A percentile compares a stretch with the other conserved stretches of the same genome.
phyloP scores from a whole-genome alignment of 2,797 vertebrate genomes.

The Myripristis murdjan region DNA sequence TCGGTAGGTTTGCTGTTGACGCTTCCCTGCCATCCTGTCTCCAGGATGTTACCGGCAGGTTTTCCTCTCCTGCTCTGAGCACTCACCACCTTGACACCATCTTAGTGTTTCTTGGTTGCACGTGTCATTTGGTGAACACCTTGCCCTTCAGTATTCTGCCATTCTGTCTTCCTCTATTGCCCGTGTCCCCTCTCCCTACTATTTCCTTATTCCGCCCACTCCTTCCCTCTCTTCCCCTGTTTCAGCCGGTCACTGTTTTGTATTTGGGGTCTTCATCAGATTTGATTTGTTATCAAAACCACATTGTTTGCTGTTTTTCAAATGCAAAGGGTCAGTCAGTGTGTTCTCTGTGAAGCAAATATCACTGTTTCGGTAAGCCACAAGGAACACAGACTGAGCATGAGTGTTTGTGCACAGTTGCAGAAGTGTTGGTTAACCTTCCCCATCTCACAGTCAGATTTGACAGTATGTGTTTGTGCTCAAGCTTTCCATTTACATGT shows the following conservation, averaged over 20 bases:
- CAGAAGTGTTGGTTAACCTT: neutral
- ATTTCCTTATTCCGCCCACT: neutral
- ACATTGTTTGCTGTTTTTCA: conserved; percentile 3
- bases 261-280: neutral
- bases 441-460: neutral
- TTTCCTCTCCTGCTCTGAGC: neutral
- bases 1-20: neutral
- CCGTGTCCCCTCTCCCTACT: neutral
- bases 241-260: neutral
- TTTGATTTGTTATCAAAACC: too few relatives aligned
- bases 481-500: neutral
- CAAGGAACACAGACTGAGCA: neutral
- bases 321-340: neutral
- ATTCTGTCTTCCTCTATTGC: neutral
- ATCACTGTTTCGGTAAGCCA: neutral
- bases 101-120: neutral
- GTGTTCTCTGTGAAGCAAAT: neutral
- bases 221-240: neutral
- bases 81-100: too few relatives aligned
- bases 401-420: neutral
- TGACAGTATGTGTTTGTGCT: neutral
- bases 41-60: neutral
- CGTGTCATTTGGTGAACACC: neutral
- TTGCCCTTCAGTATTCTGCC: neutral
- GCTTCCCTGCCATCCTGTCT: conserved; percentile 4